Base-by-base conservation (phyloP, 2,113 vertebrate genomes). In the Vidua macroura region DNA sequence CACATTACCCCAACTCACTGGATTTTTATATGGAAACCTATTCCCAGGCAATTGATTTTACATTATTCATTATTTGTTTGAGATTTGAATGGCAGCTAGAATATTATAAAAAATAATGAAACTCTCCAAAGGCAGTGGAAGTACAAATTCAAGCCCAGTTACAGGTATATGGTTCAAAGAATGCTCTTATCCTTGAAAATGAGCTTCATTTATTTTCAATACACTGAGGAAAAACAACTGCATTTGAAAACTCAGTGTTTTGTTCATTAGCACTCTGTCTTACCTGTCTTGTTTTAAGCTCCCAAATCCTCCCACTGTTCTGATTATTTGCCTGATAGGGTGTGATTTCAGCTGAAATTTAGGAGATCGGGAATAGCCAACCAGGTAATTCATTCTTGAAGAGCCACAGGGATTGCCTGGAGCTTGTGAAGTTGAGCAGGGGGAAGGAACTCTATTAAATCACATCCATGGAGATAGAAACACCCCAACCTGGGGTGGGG, bases 21-120 rank as follows among this genome's bases (percentile, higher is more conserved):
- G 76, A 70, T 74, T 95, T 95, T 86, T 86, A 41, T 77, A 74
- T 83, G 28, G 69, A 93, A 94, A 69, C 20, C 20, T 91, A 72
- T 91, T 94, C 83, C 70, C 43, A 83, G 33, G 33, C 33, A 83
- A 90, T 82, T 75, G 75, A 95, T 92, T 90, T 96, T 90, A 82
- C 53, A 83, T 94, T 92, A 83, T 95, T 92, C 53, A 62, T 93
- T 92, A 77, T 90, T 96, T 94, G 39, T 90, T 90, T 77, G 73
- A 95, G 68, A 76, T 83, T 92, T 95, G 91, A 95, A 83, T 88
- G 86, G n/a, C 76, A 96, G 51, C 59, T 80, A 58, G 63, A 88
- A 69, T 80, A 86, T 80, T 90, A 73, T 70, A 44, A 95, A 86
- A 87, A 88, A 56, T 68, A 88, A 95, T 60, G 35, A 76, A 95